Evolutionary conservation across 2,888 invertebrate genomes (phyloP).

Genomic region (Leptinotarsa rubiginosa): DNA sequence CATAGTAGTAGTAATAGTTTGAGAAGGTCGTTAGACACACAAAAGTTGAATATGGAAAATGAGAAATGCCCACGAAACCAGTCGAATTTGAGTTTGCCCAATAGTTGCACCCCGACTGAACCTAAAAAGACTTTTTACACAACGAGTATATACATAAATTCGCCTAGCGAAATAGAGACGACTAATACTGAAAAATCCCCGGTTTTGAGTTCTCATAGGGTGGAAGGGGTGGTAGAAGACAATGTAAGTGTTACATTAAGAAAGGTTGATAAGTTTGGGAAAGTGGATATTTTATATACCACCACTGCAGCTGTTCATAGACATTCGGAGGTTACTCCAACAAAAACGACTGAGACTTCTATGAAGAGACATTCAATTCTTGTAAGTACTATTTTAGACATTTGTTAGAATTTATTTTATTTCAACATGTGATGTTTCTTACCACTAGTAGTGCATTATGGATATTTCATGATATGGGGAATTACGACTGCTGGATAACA

Average conservation of each 20-base stretch:
- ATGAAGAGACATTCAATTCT: conserved; percentile 48
- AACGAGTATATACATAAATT: conserved; percentile 65
- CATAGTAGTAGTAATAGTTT: conserved; percentile 55
- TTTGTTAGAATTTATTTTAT: no score
- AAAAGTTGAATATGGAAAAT: conserved; percentile 40
- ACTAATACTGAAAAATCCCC: conserved; percentile 53
- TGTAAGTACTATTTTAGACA: conserved; percentile 45
- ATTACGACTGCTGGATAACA: no score
- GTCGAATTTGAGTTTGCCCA: conserved; percentile 24
- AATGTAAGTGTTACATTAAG: conserved; percentile 52
- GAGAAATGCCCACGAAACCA: conserved; percentile 41
- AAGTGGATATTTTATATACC: conserved; percentile 57
- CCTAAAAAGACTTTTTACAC: conserved; percentile 60
- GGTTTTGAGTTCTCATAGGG: conserved; percentile 55
- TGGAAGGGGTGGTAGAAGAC: conserved; percentile 57
- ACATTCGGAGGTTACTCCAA: conserved; percentile 57
- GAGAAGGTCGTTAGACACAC: conserved; percentile 47
- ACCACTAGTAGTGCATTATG: no score
- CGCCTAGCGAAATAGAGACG: conserved; percentile 57
- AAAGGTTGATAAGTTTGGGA: conserved; percentile 38
- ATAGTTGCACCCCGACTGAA: conserved; percentile 35
- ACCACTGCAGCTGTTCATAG: conserved; percentile 62
- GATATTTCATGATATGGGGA: no score
- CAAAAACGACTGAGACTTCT: conserved; percentile 2
- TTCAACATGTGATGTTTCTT: no score